Evolutionary conservation across 2,797 vertebrate genomes (phyloP).

Genomic region (Podarcis siculus): DNA sequence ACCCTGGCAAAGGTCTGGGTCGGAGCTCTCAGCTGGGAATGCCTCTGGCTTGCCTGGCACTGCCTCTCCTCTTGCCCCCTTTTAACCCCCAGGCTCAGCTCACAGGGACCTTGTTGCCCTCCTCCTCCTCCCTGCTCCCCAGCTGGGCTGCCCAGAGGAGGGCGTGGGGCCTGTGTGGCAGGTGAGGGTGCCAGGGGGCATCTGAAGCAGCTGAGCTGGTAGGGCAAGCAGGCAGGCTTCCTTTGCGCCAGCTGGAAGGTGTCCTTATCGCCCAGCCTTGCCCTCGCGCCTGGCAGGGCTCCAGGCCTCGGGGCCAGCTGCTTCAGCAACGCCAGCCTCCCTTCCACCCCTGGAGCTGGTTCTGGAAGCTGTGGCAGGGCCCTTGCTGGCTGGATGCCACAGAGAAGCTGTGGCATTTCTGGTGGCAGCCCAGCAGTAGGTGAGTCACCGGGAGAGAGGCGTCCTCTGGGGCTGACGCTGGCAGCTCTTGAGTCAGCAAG

Average conservation of each 20-base stretch:
- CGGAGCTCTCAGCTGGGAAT: too few relatives aligned
- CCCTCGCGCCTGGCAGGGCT: not conserved
- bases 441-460: constrained; percentile 14
- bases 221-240: not conserved
- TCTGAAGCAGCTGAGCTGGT: not conserved
- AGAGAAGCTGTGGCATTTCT: not conserved
- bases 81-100: not conserved
- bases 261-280: not conserved
- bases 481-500: not conserved
- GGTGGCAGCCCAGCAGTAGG: constrained; percentile 1
- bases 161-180: not conserved
- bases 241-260: not conserved
- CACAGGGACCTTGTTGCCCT: not conserved
- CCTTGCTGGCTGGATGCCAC: not conserved
- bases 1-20: too few relatives aligned
- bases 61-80: not conserved
- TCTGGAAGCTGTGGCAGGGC: not conserved
- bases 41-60: too few relatives aligned
- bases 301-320: not conserved
- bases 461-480: not conserved
- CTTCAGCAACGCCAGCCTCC: not conserved
- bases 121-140: not conserved
- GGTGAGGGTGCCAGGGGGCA: not conserved
- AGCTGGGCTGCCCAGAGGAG: not conserved
- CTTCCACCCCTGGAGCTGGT: not conserved